Base-by-base conservation (phyloP, 2,113 vertebrate genomes). In the Brachypodius melanocephalos region DNA sequence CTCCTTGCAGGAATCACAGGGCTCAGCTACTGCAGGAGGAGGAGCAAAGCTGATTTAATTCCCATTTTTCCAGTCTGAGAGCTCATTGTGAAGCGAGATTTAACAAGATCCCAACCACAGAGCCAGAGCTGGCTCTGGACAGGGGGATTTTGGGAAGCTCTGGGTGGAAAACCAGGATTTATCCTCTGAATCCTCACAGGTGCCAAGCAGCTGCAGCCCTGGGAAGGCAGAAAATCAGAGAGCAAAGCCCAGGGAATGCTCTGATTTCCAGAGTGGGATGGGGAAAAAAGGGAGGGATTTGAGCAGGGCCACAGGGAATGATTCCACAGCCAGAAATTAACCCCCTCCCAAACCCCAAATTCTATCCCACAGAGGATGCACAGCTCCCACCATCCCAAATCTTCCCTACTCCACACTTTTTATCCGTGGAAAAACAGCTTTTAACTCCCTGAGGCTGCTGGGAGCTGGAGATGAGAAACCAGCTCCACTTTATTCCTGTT, bases 161-260 rank as follows among this genome's bases (percentile, higher is more conserved):
- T 34, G 0, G 4, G 26, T 49, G 17, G 21, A 55, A 76, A 51
- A 6, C 4, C 40, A 43, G 58, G 45, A 65, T 88, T 88, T 68
- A 68, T n/a, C 2, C 0, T 42, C 77, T 2, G 49, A 48, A 80
- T 26, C n/a, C 49, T 28, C 0, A 4, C 16, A 29, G 31, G 49
- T 1, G 2, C 65, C 4, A 10, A 63, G 77, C 8, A 2, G 57
- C 57, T 63, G 48, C 48, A 8, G 10, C 54, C 43, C 62, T 72
- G 72, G 34, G 13, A 42, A 83, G 29, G 52, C 22, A 69, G 65
- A 51, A 57, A 46, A 45, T 38, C 11, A 28, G 38, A 9, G 17
- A 45, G 49, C 5, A 76, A 69, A 84, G 15, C 6, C 63, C 59
- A 51, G 65, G 24, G 65, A 94, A 85, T 19, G 16, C 28, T 72